Base-by-base conservation (phyloP, 2,888 invertebrate genomes). In the Caenorhabditis doughertyi region DNA sequence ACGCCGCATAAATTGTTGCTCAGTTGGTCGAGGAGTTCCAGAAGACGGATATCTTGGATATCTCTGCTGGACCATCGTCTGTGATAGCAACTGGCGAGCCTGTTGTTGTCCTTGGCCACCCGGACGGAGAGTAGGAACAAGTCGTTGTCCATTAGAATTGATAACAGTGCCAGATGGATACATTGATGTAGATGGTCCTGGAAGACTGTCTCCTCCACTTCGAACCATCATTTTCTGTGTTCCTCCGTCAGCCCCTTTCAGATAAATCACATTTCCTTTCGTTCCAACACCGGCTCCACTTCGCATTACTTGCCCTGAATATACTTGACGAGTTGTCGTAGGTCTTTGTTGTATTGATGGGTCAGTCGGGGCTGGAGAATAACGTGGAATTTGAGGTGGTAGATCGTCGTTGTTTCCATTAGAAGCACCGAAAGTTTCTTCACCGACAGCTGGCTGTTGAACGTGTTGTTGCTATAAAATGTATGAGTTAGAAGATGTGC, bases 401-500 rank as follows among this genome's bases (percentile, higher is more conserved):
- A 47, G 53, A 23, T 84, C 84, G 32, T 81, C 80, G 0, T 9
- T 39, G 32, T 39, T 27, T 23, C 49, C 35, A 42, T 49, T 68
- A 47, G 39, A 39, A 0, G 77, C 82, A 25, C 65, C 44, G 39
- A 85, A 58, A n/a, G 80, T 81, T 49, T 83, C 83, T 72, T 83
- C 83, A 23, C 51, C 80, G n/a, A 68, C 72, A n/a, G 13, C 39
- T 13, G 65, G 21, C 25, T 42, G 55, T 55, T 65, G 72, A 13
- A 13, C 9, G 39, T 9, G 39, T 39, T 39, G 39, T 16, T 39
- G 39, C 32, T 7, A 32, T 7, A 9, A 32, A 39, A 39, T 13
- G 11, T 2, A 16, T 5, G 39, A 16, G 16, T 39, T 9, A 13
- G 4, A 16, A 39, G 5, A 16, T 9, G 39, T 9, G 39, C 39